Percentiles rank a stretch among this genome's conserved stretches.
phyloP scores from a whole-genome alignment of 2,888 invertebrate genomes.

The Drosophila stalkeri region DNA sequence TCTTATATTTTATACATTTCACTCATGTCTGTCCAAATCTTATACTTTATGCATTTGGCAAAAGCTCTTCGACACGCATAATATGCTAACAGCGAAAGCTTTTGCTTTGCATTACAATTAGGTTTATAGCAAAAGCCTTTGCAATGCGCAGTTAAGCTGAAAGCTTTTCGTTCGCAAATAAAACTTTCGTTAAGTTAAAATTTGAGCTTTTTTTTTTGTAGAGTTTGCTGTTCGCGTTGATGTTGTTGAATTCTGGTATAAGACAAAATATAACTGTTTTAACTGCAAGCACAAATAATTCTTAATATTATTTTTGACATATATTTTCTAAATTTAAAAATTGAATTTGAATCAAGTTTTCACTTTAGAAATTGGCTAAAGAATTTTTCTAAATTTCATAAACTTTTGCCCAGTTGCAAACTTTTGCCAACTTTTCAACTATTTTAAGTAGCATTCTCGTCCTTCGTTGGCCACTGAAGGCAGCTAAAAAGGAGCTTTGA shows the following conservation, averaged over 20 bases:
- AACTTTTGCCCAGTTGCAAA: neutral
- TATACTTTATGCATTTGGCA: neutral
- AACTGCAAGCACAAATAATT: too few species aligned
- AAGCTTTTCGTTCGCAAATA: neutral
- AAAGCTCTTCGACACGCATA: neutral
- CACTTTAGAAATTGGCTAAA: neutral
- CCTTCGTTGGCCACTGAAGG: neutral
- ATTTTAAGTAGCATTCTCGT: neutral
- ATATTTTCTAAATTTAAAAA: neutral
- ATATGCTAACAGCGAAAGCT: neutral
- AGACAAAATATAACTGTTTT: neutral
- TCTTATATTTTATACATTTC: neutral
- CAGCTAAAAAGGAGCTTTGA: slow-evolving; percentile 6
- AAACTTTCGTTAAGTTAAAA: neutral
- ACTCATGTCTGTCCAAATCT: neutral
- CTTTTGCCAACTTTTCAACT: neutral
- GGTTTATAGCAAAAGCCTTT: neutral
- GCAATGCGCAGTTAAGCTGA: neutral
- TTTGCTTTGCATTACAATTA: neutral
- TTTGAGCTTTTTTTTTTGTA: slow-evolving; percentile 23
- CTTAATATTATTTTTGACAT: too few species aligned
- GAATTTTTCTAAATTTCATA: neutral
- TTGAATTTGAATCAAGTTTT: too few species aligned
- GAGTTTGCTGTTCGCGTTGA: slow-evolving; percentile 26
- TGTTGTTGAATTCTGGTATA: slow-evolving; percentile 3